Conservation (phyloP, 2,797 vertebrate genomes). For the Adrianichthys oophorus region DNA sequence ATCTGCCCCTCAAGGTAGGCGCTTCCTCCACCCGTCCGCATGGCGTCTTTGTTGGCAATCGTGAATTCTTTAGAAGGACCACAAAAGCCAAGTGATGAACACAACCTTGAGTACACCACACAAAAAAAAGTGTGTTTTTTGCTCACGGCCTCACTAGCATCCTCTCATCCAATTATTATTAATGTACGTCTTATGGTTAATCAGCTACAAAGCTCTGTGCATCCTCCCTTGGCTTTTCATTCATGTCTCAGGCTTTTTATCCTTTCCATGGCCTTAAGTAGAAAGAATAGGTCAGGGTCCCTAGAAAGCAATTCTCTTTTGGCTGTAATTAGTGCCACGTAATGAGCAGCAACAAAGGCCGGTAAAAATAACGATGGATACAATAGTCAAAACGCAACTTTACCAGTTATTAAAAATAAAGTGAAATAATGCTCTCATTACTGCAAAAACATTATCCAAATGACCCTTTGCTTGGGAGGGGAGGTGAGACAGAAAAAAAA, state of each 20-base stretch:
- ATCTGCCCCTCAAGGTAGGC: constrained; percentile 41
- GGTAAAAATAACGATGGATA: constrained; percentile 56
- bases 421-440: constrained; percentile 46
- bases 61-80: constrained; percentile 36
- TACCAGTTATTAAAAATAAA: constrained; percentile 62
- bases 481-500: constrained; percentile 4
- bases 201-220: constrained; percentile 67
- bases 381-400: constrained; percentile 59
- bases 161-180: constrained; percentile 78
- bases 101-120: constrained; percentile 32
- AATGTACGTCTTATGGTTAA: constrained; percentile 77
- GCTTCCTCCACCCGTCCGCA: constrained; percentile 34
- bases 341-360: constrained; percentile 72
- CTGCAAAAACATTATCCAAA: constrained; percentile 18
- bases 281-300: constrained; percentile 76
- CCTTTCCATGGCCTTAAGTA: constrained; percentile 47
- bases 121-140: constrained; percentile 45
- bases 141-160: constrained; percentile 63
- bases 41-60: constrained; percentile 40
- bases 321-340: constrained; percentile 81
- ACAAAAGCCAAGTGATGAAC: constrained; percentile 39
- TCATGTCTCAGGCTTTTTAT: constrained; percentile 31
- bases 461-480: constrained; percentile 8
- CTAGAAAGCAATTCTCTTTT: constrained; percentile 71
- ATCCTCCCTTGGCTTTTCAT: constrained; percentile 52